Base-by-base conservation (phyloP, 2,113 vertebrate species). In the Albula glossodonta region DNA sequence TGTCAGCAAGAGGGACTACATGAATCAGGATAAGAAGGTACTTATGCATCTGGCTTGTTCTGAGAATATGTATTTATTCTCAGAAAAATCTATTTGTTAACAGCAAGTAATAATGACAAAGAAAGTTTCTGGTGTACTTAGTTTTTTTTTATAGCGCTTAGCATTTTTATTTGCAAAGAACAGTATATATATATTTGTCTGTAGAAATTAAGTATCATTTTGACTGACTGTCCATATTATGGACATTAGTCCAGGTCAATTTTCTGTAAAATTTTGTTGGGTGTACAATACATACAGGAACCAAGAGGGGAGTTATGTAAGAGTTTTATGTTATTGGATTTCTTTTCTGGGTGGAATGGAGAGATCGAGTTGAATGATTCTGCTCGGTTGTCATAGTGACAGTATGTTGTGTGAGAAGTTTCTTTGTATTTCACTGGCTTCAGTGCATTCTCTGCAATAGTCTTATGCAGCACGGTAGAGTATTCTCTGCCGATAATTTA, bases 361-460 rank as follows among this genome's bases (percentile, higher is more conserved):
- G 90, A 95, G 92, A 94, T 93, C 92, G 91, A 93, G 90, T 91
- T 93, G 92, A 94, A 94, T 92, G 87, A 93, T 94, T 94, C 92
- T 94, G 90, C 91, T 89, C 88, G 92, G 95, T 96, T 96, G 94
- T 95, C 93, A 95, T 95, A 93, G 93, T 92, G 92, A 96, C 92
- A 92, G 92, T 90, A 92, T 93, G 91, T 94, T 94, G 92, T 93
- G 92, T 93, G 91, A 94, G 92, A 94, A 93, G 91, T 94, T 92
- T 93, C 93, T 94, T 93, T 93, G 93, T 93, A 87, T 93, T 92
- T 92, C 88, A 90, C 87, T 92, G 90, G 93, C 91, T 94, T 90
- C 91, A 85, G 89, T 91, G 88, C 89, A 89, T 89, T 91, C 90
- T 92, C 90, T 91, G 89, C 91, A 88, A 90, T 85, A 87, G 90